Evolutionary conservation across 2,113 vertebrate genomes (phyloP).

Genomic region (Variabilichromis moorii): DNA sequence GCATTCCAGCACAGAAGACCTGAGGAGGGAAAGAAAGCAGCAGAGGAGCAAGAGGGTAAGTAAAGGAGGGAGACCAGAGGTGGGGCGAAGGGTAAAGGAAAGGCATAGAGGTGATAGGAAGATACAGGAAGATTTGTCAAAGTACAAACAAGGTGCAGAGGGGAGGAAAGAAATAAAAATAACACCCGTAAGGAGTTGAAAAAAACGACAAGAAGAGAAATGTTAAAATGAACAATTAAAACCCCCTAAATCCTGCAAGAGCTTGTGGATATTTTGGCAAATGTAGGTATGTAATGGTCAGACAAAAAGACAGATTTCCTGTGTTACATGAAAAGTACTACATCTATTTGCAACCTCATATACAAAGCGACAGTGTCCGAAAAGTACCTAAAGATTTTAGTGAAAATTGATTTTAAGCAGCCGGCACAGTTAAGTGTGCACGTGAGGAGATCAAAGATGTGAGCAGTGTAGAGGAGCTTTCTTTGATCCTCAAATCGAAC

Average conservation of each 20-base stretch:
- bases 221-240: background rate
- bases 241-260: background rate
- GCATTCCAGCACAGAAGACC: constrained; percentile 93
- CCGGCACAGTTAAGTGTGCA: background rate
- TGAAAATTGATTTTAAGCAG: background rate
- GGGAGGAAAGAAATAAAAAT: background rate
- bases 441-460: background rate
- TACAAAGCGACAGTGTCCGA: background rate
- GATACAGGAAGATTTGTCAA: background rate
- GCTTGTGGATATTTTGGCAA: background rate
- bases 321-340: background rate
- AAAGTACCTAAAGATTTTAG: background rate
- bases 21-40: constrained; percentile 38
- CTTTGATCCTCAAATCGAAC: background rate
- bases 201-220: background rate
- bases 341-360: too few species aligned
- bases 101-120: background rate
- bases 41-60: background rate
- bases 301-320: background rate
- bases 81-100: background rate
- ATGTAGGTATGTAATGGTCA: background rate
- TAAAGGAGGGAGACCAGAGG: background rate
- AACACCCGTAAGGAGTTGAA: background rate
- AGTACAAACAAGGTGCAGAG: background rate
- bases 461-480: background rate